These are phyloP conservation scores for Triplophysa siluroides DNA, from an alignment of 2,113 vertebrate species.

Conservation along the genomic window DNA sequence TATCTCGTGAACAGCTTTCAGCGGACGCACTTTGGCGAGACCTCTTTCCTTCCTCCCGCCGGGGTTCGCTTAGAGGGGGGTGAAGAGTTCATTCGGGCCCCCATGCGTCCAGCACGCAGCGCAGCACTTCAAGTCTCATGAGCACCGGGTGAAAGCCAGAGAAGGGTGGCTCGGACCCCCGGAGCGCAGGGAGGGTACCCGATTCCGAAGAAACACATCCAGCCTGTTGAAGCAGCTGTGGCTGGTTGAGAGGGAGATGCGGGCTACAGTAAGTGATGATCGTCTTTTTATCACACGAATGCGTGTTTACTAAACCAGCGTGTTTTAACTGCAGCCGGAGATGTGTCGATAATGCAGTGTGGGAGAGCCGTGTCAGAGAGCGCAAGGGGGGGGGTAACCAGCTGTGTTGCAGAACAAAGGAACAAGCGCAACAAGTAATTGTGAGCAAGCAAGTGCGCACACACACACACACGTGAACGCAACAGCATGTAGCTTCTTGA, in stretches of 20 bases:
- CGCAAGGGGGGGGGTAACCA: neutral
- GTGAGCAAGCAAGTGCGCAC: neutral
- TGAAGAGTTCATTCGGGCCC: constrained; percentile 53
- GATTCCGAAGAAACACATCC: constrained; percentile 67
- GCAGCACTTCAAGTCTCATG: constrained; percentile 66
- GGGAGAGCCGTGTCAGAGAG: constrained; percentile 38
- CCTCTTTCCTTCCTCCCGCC: constrained; percentile 14
- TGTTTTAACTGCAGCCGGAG: constrained; percentile 8
- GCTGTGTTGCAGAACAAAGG: constrained; percentile 25
- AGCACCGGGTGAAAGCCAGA: constrained; percentile 62
- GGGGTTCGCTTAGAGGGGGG: constrained; percentile 44
- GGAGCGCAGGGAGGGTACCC: constrained; percentile 51
- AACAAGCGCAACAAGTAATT: constrained; percentile 14
- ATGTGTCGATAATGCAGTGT: constrained; percentile 1
- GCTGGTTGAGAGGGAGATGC: constrained; percentile 87
- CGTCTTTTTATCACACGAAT: constrained; percentile 50
- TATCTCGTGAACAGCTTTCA: constrained; percentile 60
- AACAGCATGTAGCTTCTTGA: constrained; percentile 55
- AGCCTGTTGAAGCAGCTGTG: constrained; percentile 63
- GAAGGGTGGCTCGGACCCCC: constrained; percentile 68
- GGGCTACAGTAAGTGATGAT: constrained; percentile 87
- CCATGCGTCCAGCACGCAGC: constrained; percentile 60
- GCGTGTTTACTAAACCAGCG: neutral
- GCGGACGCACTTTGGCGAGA: constrained; percentile 50
- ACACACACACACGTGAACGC: constrained; percentile 34